These are phyloP conservation scores for Pangasius larnaudii DNA, from an alignment of 2,797 vertebrate species.

Conservation along the genomic window DNA sequence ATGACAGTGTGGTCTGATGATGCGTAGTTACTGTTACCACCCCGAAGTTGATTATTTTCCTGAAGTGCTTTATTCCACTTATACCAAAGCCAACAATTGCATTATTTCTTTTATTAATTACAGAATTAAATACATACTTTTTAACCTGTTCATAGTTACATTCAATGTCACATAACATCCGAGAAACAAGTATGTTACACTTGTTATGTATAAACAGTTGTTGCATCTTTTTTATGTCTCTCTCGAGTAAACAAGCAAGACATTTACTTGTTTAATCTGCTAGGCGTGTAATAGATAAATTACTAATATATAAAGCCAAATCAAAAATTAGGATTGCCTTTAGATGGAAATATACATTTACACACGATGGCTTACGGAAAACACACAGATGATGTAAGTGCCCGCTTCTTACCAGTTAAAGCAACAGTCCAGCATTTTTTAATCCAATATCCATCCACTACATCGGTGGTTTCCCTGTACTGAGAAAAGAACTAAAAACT, in stretches of 20 bases:
- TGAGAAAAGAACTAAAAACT: neutral
- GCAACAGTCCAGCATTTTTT: neutral
- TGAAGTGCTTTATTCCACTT: neutral
- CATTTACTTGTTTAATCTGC: neutral
- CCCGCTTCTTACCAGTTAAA: neutral
- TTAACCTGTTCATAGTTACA: neutral
- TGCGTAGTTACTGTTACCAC: neutral
- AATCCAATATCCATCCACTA: neutral
- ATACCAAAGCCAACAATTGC: neutral
- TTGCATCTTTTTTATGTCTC: neutral
- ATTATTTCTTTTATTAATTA: neutral
- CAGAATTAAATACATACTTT: neutral
- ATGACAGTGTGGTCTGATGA: neutral
- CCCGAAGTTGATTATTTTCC: neutral
- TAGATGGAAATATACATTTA: neutral
- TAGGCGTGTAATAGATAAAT: neutral
- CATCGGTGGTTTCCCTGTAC: neutral
- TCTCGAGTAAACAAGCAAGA: neutral
- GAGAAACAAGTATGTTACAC: neutral
- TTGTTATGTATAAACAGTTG: neutral
- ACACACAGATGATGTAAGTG: neutral
- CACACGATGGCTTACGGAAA: neutral
- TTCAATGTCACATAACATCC: neutral
- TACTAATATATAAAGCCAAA: neutral
- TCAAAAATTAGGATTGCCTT: neutral